Conservation (phyloP, 1,140 invertebrate genomes). For the Anastrepha ludens region DNA sequence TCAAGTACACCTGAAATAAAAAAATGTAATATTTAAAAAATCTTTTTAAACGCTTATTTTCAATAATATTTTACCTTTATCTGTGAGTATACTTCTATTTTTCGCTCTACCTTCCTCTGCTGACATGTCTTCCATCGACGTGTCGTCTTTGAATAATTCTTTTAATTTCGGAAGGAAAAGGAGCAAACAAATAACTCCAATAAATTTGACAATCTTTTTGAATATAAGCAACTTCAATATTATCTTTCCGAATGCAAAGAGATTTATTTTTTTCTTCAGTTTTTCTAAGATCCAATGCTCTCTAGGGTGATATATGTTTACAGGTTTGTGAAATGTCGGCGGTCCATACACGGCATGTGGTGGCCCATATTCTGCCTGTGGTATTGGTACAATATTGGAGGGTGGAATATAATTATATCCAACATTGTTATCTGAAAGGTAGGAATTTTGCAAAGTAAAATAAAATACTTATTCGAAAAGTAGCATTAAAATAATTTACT, state of each 20-base stretch:
- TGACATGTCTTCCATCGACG: slow-evolving; percentile 59
- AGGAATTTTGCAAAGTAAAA: neutral
- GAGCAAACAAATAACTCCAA: slow-evolving; percentile 82
- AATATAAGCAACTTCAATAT: slow-evolving; percentile 83
- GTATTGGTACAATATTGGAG: slow-evolving; percentile 71
- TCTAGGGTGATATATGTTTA: slow-evolving; percentile 73
- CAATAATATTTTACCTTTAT: slow-evolving; percentile 62
- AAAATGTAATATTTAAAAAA: neutral
- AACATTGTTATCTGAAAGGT: neutral
- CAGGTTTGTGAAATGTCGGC: slow-evolving; percentile 61
- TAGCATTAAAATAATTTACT: no score
- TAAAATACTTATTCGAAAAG: no score
- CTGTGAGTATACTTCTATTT: slow-evolving; percentile 64
- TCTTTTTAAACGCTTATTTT: neutral
- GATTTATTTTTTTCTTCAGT: slow-evolving; percentile 81
- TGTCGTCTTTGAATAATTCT: slow-evolving; percentile 65
- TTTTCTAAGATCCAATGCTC: slow-evolving; percentile 78
- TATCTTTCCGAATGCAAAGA: slow-evolving; percentile 83
- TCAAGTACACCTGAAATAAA: neutral
- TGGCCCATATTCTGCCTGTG: slow-evolving; percentile 60
- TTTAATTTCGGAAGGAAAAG: slow-evolving; percentile 84
- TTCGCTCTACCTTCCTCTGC: slow-evolving; percentile 62
- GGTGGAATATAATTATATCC: slow-evolving; percentile 65
- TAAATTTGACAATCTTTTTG: slow-evolving; percentile 86
- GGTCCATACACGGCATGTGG: neutral